Evolutionary conservation across 2,888 invertebrate genomes (phyloP).

Genomic region (Caenorhabditis angaria): DNA sequence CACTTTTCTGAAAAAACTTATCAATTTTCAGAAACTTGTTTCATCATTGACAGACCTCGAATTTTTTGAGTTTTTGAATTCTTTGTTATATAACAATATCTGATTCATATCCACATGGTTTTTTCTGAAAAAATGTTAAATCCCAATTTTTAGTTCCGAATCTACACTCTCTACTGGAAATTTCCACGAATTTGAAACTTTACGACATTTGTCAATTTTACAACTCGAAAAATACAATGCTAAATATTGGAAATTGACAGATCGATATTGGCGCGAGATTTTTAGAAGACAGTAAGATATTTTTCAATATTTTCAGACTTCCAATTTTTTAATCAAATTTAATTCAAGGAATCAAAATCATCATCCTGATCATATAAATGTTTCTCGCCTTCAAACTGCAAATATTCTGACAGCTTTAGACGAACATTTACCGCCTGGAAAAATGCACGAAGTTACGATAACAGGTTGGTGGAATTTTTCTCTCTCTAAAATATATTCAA

Average conservation of each 20-base stretch:
- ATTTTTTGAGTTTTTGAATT: too few relatives aligned
- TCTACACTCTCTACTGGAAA: too few relatives aligned
- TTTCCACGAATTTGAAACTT: constrained; percentile 23
- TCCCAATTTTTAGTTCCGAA: not conserved
- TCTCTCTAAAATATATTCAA: not conserved
- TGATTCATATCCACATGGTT: not conserved
- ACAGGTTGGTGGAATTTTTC: constrained; percentile 16
- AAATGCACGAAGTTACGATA: constrained; percentile 26
- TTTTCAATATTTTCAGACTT: not conserved
- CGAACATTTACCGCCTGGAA: constrained; percentile 32
- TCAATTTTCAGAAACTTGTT: too few relatives aligned
- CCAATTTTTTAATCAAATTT: not conserved
- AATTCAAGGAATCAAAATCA: constrained; percentile 32
- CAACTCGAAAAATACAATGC: constrained; percentile 24
- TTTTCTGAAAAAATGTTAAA: not conserved
- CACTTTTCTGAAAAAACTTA: too few relatives aligned
- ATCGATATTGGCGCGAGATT: constrained; percentile 43
- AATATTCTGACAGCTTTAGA: constrained; percentile 36
- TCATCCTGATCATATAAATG: constrained; percentile 40
- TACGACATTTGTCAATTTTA: constrained; percentile 26
- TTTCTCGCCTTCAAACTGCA: constrained; percentile 26
- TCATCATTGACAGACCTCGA: too few relatives aligned
- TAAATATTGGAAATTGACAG: constrained; percentile 21
- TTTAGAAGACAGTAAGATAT: constrained; percentile 33
- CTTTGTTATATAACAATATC: too few relatives aligned